Base-by-base conservation (phyloP, 2,888 invertebrate species). In the Oscheius onirici region DNA sequence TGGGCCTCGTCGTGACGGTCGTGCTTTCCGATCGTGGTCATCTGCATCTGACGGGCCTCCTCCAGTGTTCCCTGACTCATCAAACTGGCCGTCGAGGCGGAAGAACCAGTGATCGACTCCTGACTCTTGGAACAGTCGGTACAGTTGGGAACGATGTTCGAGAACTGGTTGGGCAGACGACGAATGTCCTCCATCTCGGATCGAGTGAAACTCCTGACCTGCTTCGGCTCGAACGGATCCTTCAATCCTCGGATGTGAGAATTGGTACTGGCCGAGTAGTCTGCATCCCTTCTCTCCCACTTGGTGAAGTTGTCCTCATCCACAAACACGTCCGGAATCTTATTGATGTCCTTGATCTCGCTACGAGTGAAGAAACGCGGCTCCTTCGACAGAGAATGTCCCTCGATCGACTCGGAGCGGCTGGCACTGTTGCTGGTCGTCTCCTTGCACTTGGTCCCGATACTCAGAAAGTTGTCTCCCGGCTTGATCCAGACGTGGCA, bases 181-280 rank as follows among this genome's bases (percentile, higher is more conserved):
- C 11, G 3, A n/a, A 63, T 63, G 26, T 63, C 63, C n/a, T 46
- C 28, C 28, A 63, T 3, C 49, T 63, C 63, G 15, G 63, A 63
- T 8, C 34, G 63, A 20, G 63, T 63, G 46, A 46, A 63, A 17
- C 49, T 49, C 28, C 63, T 46, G 3, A n/a, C n/a, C 46, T 22
- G n/a, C 17, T 11, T 40, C 20, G 40, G 10, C 20, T 17, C 20
- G 15, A 57, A 57, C 0, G 57, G 40, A 57, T 57, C 41, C n/a
- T 15, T n/a, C 40, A 40, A 17, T 2, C 6, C 6, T 11, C 41
- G n/a, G 41, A 58, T 17, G 41, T 2, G n/a, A 15, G 11, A 8
- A 20, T n/a, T 58, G 15, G 34, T 41, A 15, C 41, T 41, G n/a
- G 58, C 41, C n/a, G 17, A 11, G 13, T 40, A 40, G 41, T 58